A percentile compares a stretch with the other conserved stretches of the same genome.
Evolutionary conservation across 2,797 vertebrate species (phyloP).

Genomic region (Arnoldichthys spilopterus): DNA sequence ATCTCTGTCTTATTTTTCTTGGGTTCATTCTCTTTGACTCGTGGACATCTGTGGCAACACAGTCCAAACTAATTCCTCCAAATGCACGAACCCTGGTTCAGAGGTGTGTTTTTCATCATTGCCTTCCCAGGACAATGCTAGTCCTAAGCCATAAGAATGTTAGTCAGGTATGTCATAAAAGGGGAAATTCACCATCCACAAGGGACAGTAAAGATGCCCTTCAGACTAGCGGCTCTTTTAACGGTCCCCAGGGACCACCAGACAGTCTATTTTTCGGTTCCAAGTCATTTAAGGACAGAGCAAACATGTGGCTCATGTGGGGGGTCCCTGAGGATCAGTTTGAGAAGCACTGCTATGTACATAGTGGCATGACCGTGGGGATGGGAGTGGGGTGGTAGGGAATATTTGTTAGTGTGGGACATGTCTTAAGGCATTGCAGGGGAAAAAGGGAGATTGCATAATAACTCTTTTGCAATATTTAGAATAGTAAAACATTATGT

Average conservation of each 20-base stretch:
- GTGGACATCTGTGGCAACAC: slow-evolving; percentile 9
- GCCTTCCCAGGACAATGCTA: background rate
- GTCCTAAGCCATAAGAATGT: background rate
- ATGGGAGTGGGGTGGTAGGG: background rate
- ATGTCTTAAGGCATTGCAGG: background rate
- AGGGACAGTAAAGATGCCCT: slow-evolving; percentile 1
- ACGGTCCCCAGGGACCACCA: no score
- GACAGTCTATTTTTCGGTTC: no score
- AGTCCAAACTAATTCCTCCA: background rate
- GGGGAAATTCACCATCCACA: background rate
- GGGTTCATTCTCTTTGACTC: background rate
- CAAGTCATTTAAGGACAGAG: no score
- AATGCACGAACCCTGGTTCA: background rate
- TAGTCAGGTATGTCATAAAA: background rate
- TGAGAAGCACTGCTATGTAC: background rate
- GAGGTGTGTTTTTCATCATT: background rate
- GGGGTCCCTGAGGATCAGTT: no score
- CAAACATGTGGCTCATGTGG: no score
- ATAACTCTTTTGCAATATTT: slow-evolving; percentile 18
- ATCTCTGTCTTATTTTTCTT: slow-evolving; percentile 23
- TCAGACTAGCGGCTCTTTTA: no score
- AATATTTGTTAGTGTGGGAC: background rate
- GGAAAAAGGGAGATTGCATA: slow-evolving; percentile 3
- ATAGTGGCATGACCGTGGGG: no score
- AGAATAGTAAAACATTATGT: background rate